Percentiles rank a stretch among this genome's conserved stretches.
phyloP scores from a whole-genome alignment of 2,888 invertebrate genomes.

The Caenorhabditis japonica region DNA sequence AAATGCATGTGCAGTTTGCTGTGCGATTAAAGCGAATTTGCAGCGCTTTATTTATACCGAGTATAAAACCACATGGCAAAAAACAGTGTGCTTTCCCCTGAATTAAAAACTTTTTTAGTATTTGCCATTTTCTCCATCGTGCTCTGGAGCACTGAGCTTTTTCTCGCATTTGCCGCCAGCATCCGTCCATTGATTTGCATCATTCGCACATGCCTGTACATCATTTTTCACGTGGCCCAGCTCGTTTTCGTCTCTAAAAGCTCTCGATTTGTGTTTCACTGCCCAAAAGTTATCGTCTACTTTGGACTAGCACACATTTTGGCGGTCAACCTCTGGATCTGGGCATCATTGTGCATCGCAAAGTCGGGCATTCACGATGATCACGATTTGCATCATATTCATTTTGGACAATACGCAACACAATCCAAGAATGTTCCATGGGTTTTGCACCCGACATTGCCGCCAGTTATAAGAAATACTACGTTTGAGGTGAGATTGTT shows the following conservation, averaged over 20 bases:
- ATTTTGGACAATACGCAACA: background rate
- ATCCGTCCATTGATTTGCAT: constrained; percentile 19
- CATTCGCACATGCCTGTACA: constrained; percentile 30
- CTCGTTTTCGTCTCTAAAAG: constrained; percentile 13
- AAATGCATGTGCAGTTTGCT: too few species aligned
- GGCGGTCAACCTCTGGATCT: constrained; percentile 22
- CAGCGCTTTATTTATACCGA: too few species aligned
- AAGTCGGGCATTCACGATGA: constrained; percentile 8
- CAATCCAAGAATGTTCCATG: background rate
- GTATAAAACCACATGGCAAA: background rate
- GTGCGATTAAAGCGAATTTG: too few species aligned
- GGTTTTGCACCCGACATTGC: constrained; percentile 16
- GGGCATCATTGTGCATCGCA: constrained; percentile 23
- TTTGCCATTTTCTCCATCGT: constrained; percentile 17
- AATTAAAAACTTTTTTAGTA: constrained; percentile 5
- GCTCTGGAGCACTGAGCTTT: constrained; percentile 24
- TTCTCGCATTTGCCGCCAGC: constrained; percentile 18
- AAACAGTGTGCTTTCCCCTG: background rate
- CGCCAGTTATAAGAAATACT: background rate
- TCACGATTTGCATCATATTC: constrained; percentile 5
- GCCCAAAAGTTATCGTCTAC: constrained; percentile 5
- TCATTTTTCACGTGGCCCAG: constrained; percentile 10
- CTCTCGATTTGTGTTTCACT: constrained; percentile 1
- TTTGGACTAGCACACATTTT: constrained; percentile 18
- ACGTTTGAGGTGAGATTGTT: constrained; percentile 10